Evolutionary conservation across 2,888 invertebrate genomes (phyloP).

Genomic region (Rugalucina vietnamica): DNA sequence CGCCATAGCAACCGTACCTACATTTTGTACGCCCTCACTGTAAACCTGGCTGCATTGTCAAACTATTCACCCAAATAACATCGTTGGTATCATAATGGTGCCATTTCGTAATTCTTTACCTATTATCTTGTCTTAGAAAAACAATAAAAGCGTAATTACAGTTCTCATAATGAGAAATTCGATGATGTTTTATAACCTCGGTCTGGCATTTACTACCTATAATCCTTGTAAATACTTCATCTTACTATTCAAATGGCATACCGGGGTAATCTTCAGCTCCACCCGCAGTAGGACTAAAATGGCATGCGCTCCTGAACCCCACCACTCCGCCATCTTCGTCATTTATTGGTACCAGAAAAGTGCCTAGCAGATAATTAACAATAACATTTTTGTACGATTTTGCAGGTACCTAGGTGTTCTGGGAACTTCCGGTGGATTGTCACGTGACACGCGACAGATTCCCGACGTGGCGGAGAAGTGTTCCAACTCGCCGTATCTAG

Average conservation of each 20-base stretch:
- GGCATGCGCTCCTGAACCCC: no score
- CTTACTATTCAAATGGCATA: background rate
- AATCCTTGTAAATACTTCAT: background rate
- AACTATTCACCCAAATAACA: no score
- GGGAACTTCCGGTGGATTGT: conserved; percentile 79
- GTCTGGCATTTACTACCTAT: background rate
- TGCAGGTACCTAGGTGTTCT: conserved; percentile 85
- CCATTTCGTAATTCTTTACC: no score
- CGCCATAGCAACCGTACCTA: no score
- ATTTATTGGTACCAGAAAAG: no score
- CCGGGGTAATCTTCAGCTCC: background rate
- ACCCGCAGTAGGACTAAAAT: no score
- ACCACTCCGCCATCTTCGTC: no score
- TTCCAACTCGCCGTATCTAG: conserved; percentile 89
- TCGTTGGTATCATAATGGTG: no score
- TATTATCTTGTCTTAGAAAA: no score
- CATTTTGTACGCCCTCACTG: no score
- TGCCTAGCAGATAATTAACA: no score
- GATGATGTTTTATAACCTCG: background rate
- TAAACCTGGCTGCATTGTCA: no score
- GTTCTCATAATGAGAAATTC: background rate
- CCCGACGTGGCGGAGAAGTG: conserved; percentile 87
- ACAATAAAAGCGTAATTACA: background rate
- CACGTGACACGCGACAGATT: conserved; percentile 84
- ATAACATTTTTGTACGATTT: background rate